Percentiles rank a stretch among this genome's conserved stretches.
Conservation (phyloP, 2,113 vertebrate genomes). For the Burhinus bistriatus region DNA sequence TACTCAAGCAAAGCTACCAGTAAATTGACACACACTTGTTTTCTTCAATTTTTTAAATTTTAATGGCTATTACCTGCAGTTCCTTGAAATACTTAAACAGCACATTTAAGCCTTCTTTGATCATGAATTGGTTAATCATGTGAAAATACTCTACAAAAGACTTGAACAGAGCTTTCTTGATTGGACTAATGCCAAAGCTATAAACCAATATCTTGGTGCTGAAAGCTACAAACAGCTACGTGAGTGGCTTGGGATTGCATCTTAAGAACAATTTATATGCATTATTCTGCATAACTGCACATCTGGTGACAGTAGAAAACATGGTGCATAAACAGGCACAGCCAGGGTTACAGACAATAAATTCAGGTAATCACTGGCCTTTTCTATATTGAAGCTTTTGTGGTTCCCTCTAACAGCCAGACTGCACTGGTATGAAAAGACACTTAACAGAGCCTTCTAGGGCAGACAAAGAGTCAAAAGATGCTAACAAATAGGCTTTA, state of each 20-base stretch:
- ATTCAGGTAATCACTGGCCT: background rate
- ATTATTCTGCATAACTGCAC: conserved; percentile 1
- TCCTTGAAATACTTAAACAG: background rate
- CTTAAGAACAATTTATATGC: conserved; percentile 33
- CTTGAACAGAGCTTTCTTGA: background rate
- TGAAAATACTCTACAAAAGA: background rate
- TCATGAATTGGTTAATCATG: background rate
- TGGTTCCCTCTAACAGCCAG: background rate
- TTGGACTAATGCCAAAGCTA: conserved; percentile 5
- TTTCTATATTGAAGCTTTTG: background rate
- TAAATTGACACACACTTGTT: background rate
- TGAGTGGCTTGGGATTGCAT: background rate
- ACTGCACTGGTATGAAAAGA: background rate
- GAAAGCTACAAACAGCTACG: background rate
- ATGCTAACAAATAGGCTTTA: background rate
- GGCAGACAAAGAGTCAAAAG: background rate
- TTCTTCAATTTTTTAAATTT: background rate
- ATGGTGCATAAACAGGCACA: background rate
- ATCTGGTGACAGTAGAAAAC: conserved; percentile 19
- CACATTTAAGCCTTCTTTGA: background rate
- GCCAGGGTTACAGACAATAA: background rate
- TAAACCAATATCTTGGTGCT: background rate
- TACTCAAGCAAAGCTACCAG: background rate
- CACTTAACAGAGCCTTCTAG: background rate
- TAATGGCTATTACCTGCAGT: background rate